These are phyloP conservation scores for Rotaria sp. DNA, from an alignment of 2,888 invertebrate species.

Conservation along the genomic window DNA sequence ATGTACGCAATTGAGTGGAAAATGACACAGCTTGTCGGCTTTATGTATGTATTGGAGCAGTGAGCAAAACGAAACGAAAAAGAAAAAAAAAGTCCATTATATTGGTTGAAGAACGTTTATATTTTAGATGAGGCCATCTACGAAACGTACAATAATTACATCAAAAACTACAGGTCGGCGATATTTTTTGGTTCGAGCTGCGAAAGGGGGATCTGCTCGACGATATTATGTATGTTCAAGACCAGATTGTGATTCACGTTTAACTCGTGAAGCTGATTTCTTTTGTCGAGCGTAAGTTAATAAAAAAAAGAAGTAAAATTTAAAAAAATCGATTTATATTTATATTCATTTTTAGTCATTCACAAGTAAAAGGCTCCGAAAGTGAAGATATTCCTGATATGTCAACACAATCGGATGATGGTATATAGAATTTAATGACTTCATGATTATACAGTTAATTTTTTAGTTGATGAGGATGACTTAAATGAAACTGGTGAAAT, in stretches of 20 bases:
- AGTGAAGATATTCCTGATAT: neutral
- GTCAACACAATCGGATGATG: neutral
- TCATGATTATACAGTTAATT: neutral
- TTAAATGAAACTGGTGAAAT: neutral
- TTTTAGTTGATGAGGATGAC: neutral
- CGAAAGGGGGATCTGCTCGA: neutral
- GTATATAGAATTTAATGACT: neutral
- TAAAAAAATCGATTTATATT: neutral
- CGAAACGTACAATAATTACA: neutral
- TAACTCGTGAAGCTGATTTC: neutral
- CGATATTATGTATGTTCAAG: neutral
- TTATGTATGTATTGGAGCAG: too few species aligned
- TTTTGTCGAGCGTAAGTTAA: neutral
- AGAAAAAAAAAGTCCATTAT: too few species aligned
- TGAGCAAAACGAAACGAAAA: too few species aligned
- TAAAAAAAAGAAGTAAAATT: neutral
- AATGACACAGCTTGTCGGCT: neutral
- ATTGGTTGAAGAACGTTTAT: neutral
- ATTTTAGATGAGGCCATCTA: neutral
- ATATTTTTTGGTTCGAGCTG: neutral
- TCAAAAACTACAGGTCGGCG: neutral
- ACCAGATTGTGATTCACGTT: neutral
- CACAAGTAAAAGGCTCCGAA: neutral
- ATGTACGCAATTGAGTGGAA: neutral
- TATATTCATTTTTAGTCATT: neutral